phyloP scores from a whole-genome alignment of 2,888 invertebrate species.

The Tiliacea aurago region DNA sequence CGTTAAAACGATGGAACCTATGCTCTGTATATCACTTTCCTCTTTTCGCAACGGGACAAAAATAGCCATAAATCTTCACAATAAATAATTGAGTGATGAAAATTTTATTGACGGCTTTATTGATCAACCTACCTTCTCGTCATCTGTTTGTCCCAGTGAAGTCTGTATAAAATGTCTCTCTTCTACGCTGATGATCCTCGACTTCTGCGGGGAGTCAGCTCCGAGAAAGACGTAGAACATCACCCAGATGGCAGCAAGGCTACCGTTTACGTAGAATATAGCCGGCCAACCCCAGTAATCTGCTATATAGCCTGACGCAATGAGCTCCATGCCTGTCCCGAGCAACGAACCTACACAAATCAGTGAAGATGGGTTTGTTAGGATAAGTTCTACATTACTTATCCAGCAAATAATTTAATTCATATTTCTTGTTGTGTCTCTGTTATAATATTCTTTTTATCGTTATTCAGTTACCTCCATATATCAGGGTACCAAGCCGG shows the following conservation, averaged over 20 bases:
- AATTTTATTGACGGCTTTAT: background rate
- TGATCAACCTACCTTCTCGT: conserved; percentile 9
- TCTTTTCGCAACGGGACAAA: background rate
- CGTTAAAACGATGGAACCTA: too few relatives aligned
- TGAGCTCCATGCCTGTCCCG: conserved; percentile 91
- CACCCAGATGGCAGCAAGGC: conserved; percentile 89
- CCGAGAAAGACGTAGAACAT: conserved; percentile 91
- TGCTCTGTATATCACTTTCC: background rate
- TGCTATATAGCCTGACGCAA: conserved; percentile 84
- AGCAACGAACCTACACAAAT: conserved; percentile 86
- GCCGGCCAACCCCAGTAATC: conserved; percentile 91
- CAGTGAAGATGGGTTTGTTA: background rate
- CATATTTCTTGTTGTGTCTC: background rate
- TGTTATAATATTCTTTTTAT: background rate
- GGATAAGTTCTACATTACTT: background rate
- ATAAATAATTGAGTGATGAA: conserved; percentile 13
- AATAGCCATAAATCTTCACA: background rate
- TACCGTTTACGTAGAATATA: conserved; percentile 92
- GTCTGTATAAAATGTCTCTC: conserved; percentile 93
- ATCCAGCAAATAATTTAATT: background rate
- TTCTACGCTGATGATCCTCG: conserved; percentile 90
- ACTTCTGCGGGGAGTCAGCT: conserved; percentile 91
- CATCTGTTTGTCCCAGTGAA: conserved; percentile 68
- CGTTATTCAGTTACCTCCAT: conserved; percentile 70
- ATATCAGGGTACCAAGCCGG: conserved; percentile 88